phyloP scores from a whole-genome alignment of 2,797 vertebrate genomes.

The Linurgus olivaceus region DNA sequence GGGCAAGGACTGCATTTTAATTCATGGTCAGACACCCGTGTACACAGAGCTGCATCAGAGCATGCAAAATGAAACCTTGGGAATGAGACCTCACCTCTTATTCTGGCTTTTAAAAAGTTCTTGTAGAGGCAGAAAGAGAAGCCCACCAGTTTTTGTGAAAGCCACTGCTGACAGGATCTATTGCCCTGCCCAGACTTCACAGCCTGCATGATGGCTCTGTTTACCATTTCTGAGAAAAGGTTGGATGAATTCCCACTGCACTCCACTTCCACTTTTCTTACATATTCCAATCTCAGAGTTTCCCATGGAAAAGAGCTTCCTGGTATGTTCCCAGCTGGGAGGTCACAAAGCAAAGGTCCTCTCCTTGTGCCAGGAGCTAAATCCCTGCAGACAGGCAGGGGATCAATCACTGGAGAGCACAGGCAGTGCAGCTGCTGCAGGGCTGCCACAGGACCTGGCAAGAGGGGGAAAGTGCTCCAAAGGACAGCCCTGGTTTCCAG shows the following conservation, averaged over 20 bases:
- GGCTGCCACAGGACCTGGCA: not conserved
- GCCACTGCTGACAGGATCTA: not conserved
- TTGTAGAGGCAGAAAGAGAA: not conserved
- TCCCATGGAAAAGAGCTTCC: not conserved
- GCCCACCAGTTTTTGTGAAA: not conserved
- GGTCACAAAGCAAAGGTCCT: not conserved
- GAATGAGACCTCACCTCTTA: not conserved
- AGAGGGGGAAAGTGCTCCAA: not conserved
- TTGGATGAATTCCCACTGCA: accelerated
- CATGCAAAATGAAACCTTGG: not conserved
- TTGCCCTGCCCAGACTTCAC: not conserved
- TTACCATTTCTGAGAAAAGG: not conserved
- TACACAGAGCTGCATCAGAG: not conserved
- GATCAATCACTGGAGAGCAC: not conserved
- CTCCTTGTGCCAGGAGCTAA: not conserved
- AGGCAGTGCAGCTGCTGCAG: not conserved
- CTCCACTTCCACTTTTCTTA: not conserved
- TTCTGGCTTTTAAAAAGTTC: not conserved
- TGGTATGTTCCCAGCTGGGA: not conserved
- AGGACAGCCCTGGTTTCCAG: not conserved
- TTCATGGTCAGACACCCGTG: not conserved
- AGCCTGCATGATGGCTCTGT: not conserved
- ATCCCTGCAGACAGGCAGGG: not conserved
- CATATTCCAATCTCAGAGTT: not conserved
- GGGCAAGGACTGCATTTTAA: not conserved